Percentiles rank a stretch among this genome's conserved stretches.
Conservation (phyloP, 2,113 vertebrate species). For the Capreolus pygargus region DNA sequence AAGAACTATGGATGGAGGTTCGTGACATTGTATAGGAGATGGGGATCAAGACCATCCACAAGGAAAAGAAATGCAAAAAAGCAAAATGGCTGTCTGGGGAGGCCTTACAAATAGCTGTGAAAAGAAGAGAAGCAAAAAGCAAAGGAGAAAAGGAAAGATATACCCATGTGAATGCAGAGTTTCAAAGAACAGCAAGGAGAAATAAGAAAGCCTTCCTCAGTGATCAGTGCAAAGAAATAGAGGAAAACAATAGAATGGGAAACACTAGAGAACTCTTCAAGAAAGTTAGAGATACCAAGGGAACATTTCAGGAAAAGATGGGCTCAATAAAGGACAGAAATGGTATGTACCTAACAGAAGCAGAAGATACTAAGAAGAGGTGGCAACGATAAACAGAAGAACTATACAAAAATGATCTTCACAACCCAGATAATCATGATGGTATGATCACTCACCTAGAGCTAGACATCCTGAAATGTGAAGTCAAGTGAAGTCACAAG, state of each 20-base stretch:
- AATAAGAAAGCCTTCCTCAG: background rate
- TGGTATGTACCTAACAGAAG: background rate
- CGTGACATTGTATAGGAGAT: background rate
- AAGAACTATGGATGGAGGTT: background rate
- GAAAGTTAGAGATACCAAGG: background rate
- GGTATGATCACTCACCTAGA: background rate
- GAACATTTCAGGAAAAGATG: background rate
- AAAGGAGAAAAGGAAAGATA: background rate
- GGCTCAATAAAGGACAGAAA: background rate
- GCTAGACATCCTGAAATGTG: background rate
- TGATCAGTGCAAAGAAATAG: background rate
- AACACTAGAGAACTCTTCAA: background rate
- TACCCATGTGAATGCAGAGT: background rate
- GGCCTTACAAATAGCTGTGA: background rate
- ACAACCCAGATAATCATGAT: background rate
- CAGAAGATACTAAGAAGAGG: background rate
- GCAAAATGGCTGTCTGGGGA: background rate
- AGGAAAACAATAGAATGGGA: background rate
- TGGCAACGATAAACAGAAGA: background rate
- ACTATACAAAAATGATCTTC: background rate
- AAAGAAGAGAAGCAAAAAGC: background rate
- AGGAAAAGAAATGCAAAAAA: background rate
- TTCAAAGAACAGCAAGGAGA: background rate
- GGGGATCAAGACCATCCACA: background rate
- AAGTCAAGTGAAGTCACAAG: background rate